A percentile compares a stretch with the other conserved stretches of the same genome.
These are phyloP conservation scores for Habroteleia sp. DNA, from an alignment of 2,888 invertebrate species.

Conservation along the genomic window DNA sequence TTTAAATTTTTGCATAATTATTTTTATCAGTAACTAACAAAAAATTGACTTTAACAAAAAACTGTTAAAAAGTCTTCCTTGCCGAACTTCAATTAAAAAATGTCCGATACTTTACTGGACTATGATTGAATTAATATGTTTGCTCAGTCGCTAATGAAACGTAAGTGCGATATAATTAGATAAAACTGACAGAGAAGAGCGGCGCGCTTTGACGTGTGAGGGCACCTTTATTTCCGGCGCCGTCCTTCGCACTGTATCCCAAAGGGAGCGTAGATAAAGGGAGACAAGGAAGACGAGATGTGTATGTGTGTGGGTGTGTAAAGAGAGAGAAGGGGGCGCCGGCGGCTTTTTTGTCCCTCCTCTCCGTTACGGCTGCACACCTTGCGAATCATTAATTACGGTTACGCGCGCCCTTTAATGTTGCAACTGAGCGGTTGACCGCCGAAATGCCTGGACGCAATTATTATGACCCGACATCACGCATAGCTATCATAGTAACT, in stretches of 20 bases:
- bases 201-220: constrained; percentile 46
- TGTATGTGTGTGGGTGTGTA: too few relatives aligned
- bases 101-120: constrained; percentile 9
- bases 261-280: constrained; percentile 27
- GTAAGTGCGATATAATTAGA: constrained; percentile 59
- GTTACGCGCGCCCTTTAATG: constrained; percentile 60
- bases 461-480: constrained; percentile 47
- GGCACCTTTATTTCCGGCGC: constrained; percentile 65
- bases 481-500: constrained; percentile 25
- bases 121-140: constrained; percentile 50
- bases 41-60: too few relatives aligned
- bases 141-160: constrained; percentile 51
- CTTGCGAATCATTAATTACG: constrained; percentile 71
- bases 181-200: constrained; percentile 24
- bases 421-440: constrained; percentile 60
- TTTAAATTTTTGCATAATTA: too few relatives aligned
- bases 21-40: too few relatives aligned
- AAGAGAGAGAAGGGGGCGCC: constrained; percentile 12
- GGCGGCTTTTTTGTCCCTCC: constrained; percentile 65
- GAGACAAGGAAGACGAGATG: not conserved
- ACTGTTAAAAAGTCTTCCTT: too few relatives aligned
- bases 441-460: constrained; percentile 58
- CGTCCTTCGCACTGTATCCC: constrained; percentile 61
- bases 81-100: constrained; percentile 1
- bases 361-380: constrained; percentile 57